phyloP scores from a whole-genome alignment of 2,888 invertebrate species.

The Neoaliturus tenellus region DNA sequence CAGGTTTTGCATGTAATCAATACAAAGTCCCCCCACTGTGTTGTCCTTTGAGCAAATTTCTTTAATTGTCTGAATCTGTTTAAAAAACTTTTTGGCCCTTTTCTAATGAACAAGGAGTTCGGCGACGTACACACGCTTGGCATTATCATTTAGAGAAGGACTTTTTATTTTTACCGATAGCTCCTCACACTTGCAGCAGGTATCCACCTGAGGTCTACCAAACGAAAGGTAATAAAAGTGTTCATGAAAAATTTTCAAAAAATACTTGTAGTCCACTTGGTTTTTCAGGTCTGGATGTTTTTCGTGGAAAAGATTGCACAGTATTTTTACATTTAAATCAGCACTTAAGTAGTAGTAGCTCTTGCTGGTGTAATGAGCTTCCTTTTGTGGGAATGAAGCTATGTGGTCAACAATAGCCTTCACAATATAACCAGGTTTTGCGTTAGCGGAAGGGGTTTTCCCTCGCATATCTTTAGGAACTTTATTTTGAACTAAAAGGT shows the following conservation, averaged over 20 bases:
- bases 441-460: conserved; percentile 26
- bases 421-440: conserved; percentile 7
- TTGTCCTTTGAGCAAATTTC: not conserved
- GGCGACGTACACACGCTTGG: conserved; percentile 42
- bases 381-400: conserved; percentile 43
- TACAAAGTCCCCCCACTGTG: conserved; percentile 22
- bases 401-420: conserved; percentile 30
- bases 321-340: conserved; percentile 7
- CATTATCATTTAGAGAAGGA: conserved; percentile 43
- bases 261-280: conserved; percentile 34
- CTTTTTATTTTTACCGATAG: conserved; percentile 41
- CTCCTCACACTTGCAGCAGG: conserved; percentile 48
- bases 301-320: conserved; percentile 39
- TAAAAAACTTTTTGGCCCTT: conserved; percentile 44
- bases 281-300: conserved; percentile 46
- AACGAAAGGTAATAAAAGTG: conserved; percentile 40
- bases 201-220: conserved; percentile 48
- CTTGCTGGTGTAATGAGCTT: not conserved
- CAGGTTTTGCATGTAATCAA: conserved; percentile 55
- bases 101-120: conserved; percentile 47
- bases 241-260: conserved; percentile 22
- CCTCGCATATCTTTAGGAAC: conserved; percentile 16
- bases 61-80: not conserved
- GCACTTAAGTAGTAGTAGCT: conserved; percentile 9
- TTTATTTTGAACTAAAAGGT: not conserved